Conservation (phyloP, 2,113 vertebrate species). For the Manacus vitellinus region DNA sequence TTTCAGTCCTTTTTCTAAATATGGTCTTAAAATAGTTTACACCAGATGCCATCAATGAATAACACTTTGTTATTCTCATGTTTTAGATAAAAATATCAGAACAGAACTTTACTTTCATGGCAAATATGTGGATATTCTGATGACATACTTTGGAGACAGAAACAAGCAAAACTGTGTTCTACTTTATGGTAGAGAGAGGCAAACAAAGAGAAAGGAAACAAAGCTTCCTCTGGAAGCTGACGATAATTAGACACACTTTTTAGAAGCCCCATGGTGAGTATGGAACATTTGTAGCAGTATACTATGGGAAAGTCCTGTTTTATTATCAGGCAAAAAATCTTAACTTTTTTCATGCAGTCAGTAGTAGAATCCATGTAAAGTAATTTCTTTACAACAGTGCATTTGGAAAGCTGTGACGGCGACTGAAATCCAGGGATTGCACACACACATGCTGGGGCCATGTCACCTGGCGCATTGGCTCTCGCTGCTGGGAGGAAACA, state of each 20-base stretch:
- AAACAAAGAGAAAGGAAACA: neutral
- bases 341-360: neutral
- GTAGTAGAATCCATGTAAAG: neutral
- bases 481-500: accelerated
- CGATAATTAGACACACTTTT: neutral
- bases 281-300: neutral
- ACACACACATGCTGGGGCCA: accelerated
- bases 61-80: neutral
- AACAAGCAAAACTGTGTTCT: neutral
- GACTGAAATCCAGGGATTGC: neutral
- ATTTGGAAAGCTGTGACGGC: neutral
- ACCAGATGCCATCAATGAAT: neutral
- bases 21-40: neutral
- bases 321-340: neutral
- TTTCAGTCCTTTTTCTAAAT: neutral
- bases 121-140: neutral
- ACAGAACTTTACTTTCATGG: neutral
- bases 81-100: constrained; percentile 7
- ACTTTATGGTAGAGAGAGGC: neutral
- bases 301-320: neutral
- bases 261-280: neutral
- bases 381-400: neutral
- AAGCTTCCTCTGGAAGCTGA: neutral
- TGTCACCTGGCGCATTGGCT: neutral
- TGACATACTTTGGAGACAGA: neutral